Conservation (phyloP, 2,113 vertebrate species). For the Natator depressus region DNA sequence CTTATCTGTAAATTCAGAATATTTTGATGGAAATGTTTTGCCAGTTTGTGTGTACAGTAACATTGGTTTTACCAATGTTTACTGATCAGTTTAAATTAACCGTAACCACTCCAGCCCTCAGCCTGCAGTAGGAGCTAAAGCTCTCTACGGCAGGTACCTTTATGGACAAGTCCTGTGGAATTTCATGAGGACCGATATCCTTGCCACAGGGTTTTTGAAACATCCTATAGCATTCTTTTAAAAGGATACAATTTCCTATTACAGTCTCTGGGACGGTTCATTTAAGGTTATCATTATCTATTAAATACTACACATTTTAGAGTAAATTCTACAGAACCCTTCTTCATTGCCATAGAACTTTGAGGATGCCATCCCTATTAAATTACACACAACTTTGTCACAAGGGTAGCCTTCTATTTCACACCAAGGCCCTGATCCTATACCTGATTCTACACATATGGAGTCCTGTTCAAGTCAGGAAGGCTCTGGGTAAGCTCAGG, state of each 20-base stretch:
- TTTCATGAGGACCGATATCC: fast-evolving
- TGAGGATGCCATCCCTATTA: neutral
- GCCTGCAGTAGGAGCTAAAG: fast-evolving
- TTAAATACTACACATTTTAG: fast-evolving
- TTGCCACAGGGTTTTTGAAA: neutral
- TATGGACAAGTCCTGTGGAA: fast-evolving
- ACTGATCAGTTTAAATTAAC: neutral
- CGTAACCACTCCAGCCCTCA: fast-evolving
- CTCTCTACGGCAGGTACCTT: fast-evolving
- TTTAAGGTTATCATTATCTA: fast-evolving
- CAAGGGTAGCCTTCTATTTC: neutral
- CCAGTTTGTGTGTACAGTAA: too few relatives aligned
- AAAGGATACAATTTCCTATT: fast-evolving
- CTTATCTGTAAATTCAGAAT: neutral
- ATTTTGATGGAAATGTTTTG: neutral
- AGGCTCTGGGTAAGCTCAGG: fast-evolving
- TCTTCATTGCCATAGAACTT: fast-evolving
- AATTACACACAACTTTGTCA: neutral
- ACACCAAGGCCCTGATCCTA: neutral
- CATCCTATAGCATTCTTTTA: neutral
- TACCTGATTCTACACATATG: neutral
- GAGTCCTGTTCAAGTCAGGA: fast-evolving
- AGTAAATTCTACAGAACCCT: fast-evolving
- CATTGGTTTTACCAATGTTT: neutral
- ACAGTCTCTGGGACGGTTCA: fast-evolving